Base-by-base conservation (phyloP, 2,888 invertebrate species). In the Plemyria rubiginata region DNA sequence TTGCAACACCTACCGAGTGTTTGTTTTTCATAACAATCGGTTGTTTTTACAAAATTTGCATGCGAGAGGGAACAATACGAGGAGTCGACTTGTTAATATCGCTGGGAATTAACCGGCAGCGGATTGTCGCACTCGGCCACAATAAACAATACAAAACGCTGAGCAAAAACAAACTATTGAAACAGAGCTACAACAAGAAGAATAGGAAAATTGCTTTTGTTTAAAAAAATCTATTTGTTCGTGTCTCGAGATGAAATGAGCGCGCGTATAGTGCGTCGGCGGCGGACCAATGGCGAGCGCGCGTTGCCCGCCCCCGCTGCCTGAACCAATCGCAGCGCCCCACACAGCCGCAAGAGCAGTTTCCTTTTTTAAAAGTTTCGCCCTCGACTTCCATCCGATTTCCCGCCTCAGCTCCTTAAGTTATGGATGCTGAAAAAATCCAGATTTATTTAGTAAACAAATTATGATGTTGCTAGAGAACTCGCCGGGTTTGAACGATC, bases 131-230 rank as follows among this genome's bases (percentile, higher is more conserved):
- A 82, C 85, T 82, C 84, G 79, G 76, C 80, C 82, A 87, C 88
- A 86, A 85, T 89, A 89, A 91, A 92, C 91, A 92, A 92, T 91
- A 90, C 91, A 87, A 90, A 92, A 90, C 88, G 86, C 80, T 77
- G 78, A 84, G 83, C 87, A 90, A 91, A 90, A 92, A 91, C 90
- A 86, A 90, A 90, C 91, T 88, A 87, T 86, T 86, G 80, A 85
- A 89, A 89, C 88, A 79, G 80, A 83, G 82, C 79, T 77, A 78
- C 89, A 92, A 92, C 90, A 92, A 91, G 90, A 92, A 92, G 88
- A 90, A 91, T 92, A 92, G 92, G 90, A 92, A 92, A 92, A 92
- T 92, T 91, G 87, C 89, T 90, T 90, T 91, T 89, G 90, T 91
- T 90, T 88, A 89, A 91, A 92, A 91, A 92, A 91, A 91, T 89